phyloP scores from a whole-genome alignment of 1,140 invertebrate species.

The Meloidogyne chitwoodi region DNA sequence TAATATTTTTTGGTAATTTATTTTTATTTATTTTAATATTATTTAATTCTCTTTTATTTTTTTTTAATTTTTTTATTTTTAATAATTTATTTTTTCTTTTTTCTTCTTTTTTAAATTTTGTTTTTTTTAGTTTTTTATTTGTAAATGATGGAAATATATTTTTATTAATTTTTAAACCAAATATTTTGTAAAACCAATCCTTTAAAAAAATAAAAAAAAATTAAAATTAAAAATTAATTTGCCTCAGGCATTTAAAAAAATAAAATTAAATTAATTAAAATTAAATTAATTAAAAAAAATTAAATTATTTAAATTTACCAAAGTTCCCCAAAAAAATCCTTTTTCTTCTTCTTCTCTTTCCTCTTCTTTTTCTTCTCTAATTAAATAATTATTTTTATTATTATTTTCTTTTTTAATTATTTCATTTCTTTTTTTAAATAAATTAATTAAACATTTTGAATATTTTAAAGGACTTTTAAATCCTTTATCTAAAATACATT shows the following conservation, averaged over 20 bases:
- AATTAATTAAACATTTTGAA: constrained; percentile 1
- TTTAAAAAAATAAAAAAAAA: too few relatives aligned
- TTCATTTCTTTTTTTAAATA: not conserved
- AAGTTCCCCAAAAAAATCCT: not conserved
- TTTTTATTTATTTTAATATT: not conserved
- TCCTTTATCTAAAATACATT: not conserved
- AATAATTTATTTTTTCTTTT: not conserved
- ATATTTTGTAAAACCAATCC: not conserved
- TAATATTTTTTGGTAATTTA: constrained; percentile 6
- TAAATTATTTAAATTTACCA: not conserved
- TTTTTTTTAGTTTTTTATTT: not conserved
- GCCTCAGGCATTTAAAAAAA: too few relatives aligned
- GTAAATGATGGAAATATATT: not conserved
- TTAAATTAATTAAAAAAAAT: too few relatives aligned
- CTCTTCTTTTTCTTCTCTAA: not conserved
- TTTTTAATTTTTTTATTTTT: not conserved
- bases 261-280: too few relatives aligned
- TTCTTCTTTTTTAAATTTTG: not conserved
- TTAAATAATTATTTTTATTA: not conserved
- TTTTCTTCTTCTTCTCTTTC: not conserved
- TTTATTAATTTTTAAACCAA: not conserved
- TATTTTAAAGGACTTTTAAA: not conserved
- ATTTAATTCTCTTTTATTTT: not conserved
- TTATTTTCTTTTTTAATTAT: not conserved
- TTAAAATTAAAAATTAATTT: too few relatives aligned